phyloP scores from a whole-genome alignment of 2,888 invertebrate species.

The Seira sanloemensis region DNA sequence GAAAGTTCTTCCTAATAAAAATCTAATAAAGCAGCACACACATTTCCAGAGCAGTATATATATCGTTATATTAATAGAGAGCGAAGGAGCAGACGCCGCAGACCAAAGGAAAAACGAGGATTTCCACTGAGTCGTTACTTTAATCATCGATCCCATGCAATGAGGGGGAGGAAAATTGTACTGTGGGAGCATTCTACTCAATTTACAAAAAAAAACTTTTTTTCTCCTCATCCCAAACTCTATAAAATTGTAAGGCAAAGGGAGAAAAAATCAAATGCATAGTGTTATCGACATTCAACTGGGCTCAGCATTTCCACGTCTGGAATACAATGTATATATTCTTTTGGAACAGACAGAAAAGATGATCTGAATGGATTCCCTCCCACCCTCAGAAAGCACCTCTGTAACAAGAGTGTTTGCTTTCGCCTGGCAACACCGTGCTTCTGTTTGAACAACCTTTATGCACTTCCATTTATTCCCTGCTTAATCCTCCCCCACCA shows the following conservation, averaged over 20 bases:
- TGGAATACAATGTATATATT: too few species aligned
- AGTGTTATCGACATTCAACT: too few species aligned
- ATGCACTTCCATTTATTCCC: background rate
- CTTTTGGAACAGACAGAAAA: background rate
- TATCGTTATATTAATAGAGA: background rate
- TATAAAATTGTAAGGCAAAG: too few species aligned
- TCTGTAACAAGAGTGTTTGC: background rate
- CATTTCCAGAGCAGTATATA: too few species aligned
- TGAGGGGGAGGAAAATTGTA: background rate
- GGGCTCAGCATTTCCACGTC: too few species aligned
- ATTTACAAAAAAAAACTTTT: background rate
- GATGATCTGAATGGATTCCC: background rate
- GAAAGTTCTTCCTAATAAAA: background rate
- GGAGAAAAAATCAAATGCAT: too few species aligned
- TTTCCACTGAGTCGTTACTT: background rate
- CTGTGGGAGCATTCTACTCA: background rate
- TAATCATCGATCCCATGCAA: background rate
- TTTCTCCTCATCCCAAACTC: too few species aligned
- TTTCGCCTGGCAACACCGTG: constrained; percentile 49
- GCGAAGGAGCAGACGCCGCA: background rate
- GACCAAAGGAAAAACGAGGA: background rate
- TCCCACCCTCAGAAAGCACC: background rate
- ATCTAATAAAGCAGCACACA: background rate
- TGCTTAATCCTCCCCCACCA: constrained; percentile 35
- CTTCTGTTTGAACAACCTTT: constrained; percentile 7